A percentile compares a stretch with the other conserved stretches of the same genome.
phyloP scores from a whole-genome alignment of 2,113 vertebrate genomes.

The Ammospiza caudacuta region DNA sequence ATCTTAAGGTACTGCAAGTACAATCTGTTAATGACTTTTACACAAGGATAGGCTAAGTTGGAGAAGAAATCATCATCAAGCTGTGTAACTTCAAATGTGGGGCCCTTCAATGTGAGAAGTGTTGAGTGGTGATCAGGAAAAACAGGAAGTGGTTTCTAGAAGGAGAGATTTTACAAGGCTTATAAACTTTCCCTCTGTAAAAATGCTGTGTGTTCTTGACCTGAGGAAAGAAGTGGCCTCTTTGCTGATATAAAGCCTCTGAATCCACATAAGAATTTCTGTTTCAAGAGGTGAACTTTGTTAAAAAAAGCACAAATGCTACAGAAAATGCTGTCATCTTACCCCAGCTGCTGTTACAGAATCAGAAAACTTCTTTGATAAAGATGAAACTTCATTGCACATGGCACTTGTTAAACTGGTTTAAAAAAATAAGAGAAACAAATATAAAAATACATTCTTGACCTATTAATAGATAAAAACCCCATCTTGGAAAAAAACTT shows the following conservation, averaged over 20 bases:
- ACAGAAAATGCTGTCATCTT: conserved; percentile 58
- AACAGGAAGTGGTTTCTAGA: background rate
- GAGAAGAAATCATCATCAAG: background rate
- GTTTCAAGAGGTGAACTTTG: background rate
- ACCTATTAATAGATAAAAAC: background rate
- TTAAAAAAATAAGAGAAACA: conserved; percentile 10
- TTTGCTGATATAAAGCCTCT: background rate
- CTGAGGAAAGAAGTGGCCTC: background rate
- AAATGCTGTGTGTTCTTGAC: background rate
- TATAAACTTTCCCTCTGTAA: background rate
- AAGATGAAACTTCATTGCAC: conserved; percentile 91
- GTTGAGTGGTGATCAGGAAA: background rate
- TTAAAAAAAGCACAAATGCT: background rate
- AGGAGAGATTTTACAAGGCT: background rate
- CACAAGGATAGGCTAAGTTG: background rate
- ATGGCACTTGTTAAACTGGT: conserved; percentile 91
- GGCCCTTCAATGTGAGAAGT: background rate
- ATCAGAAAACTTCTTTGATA: conserved; percentile 87
- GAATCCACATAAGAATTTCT: background rate
- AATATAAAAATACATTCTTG: background rate
- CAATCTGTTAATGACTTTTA: background rate
- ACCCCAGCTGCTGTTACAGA: conserved; percentile 88
- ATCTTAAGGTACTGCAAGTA: background rate
- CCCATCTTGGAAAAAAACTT: background rate
- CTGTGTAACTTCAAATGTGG: background rate